phyloP scores from a whole-genome alignment of 2,113 vertebrate species.

The Haplochromis vanheusdeni region DNA sequence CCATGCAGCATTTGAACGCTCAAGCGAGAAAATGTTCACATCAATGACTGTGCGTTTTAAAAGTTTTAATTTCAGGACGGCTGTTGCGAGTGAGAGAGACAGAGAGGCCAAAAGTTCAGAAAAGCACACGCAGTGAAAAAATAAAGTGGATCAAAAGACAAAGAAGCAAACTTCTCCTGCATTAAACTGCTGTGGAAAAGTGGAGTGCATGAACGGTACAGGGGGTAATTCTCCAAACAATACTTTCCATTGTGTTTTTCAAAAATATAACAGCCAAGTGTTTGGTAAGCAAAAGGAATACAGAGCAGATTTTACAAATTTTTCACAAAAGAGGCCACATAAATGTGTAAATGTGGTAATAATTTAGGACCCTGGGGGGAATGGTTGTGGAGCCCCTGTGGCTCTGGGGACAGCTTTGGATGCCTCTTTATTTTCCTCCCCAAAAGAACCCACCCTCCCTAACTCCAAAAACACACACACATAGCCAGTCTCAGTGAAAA shows the following conservation, averaged over 20 bases:
- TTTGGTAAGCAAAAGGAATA: constrained; percentile 1
- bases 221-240: constrained; percentile 7
- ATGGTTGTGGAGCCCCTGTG: constrained; percentile 25
- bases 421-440: constrained; percentile 35
- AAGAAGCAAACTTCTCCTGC: constrained; percentile 3
- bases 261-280: constrained; percentile 32
- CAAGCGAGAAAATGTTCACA: not conserved
- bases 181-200: not conserved
- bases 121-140: not conserved
- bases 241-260: constrained; percentile 11
- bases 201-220: not conserved
- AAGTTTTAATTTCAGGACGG: not conserved
- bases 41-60: not conserved
- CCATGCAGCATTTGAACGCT: not conserved
- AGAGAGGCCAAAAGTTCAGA: not conserved
- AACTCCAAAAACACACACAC: not conserved
- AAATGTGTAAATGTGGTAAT: constrained; percentile 52
- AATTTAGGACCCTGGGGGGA: constrained; percentile 1
- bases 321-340: constrained; percentile 1
- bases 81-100: not conserved
- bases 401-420: constrained; percentile 43
- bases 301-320: not conserved
- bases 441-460: not conserved
- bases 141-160: not conserved
- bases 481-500: constrained; percentile 27